A percentile compares a stretch with the other conserved stretches of the same genome.
phyloP scores from a whole-genome alignment of 2,113 vertebrate species.

The Podarcis raffonei region DNA sequence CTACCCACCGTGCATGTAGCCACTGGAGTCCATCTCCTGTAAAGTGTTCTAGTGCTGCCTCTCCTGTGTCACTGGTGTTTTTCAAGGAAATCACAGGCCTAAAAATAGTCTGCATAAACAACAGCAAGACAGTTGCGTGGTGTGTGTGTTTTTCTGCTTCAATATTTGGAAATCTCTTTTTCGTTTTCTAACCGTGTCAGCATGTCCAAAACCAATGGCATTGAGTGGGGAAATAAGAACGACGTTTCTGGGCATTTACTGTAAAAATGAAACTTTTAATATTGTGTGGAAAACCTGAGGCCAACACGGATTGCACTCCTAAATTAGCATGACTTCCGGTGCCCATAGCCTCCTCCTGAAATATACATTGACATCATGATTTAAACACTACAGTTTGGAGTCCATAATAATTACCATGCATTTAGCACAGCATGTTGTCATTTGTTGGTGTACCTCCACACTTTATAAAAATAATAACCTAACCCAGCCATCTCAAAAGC shows the following conservation, averaged over 20 bases:
- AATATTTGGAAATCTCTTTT: conserved; percentile 67
- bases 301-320: background rate
- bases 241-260: background rate
- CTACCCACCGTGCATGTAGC: conserved; percentile 55
- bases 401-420: background rate
- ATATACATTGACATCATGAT: background rate
- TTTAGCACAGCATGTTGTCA: background rate
- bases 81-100: conserved; percentile 74
- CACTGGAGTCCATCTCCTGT: conserved; percentile 62
- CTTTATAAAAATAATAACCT: background rate
- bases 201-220: conserved; percentile 60
- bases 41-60: conserved; percentile 60
- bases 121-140: conserved; percentile 68
- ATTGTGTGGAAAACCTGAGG: conserved; percentile 17
- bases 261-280: conserved; percentile 17
- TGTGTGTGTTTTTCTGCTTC: conserved; percentile 57
- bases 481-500: background rate
- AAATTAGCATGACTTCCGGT: background rate
- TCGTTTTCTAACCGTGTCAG: conserved; percentile 62
- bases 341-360: conserved; percentile 20
- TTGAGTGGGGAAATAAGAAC: conserved; percentile 40
- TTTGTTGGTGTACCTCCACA: background rate
- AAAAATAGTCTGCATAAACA: conserved; percentile 77
- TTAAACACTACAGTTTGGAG: conserved; percentile 2
- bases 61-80: conserved; percentile 67